Percentiles rank a stretch among this genome's conserved stretches.
Conservation (phyloP, 1,140 invertebrate species). For the Eulimnadia texana region DNA sequence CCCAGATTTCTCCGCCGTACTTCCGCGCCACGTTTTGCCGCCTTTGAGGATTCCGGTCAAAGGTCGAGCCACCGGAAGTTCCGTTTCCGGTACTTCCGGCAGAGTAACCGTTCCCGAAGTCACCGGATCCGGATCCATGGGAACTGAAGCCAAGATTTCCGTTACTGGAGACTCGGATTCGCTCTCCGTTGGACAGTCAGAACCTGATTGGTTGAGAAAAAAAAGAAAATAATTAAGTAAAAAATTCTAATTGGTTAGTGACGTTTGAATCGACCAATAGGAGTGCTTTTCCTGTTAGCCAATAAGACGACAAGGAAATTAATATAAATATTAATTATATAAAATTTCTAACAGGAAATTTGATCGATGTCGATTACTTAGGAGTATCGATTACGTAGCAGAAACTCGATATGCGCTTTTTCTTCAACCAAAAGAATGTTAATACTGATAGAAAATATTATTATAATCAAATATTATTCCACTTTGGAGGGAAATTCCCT, state of each 20-base stretch:
- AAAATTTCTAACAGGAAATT: too few relatives aligned
- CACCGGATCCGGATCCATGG: background rate
- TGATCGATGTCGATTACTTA: too few relatives aligned
- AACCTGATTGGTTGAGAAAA: background rate
- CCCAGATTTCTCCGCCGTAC: conserved; percentile 22
- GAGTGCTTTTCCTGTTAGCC: too few relatives aligned
- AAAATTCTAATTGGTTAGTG: background rate
- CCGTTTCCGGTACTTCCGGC: background rate
- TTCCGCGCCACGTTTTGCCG: conserved; percentile 41
- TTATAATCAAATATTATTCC: too few relatives aligned
- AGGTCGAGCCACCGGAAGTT: conserved; percentile 1
- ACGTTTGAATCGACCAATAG: too few relatives aligned
- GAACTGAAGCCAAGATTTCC: background rate
- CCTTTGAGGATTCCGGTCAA: conserved; percentile 42
- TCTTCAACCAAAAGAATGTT: too few relatives aligned
- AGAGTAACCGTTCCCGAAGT: background rate
- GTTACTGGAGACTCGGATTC: background rate
- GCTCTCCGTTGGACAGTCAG: background rate
- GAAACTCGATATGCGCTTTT: too few relatives aligned
- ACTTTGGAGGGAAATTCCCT: too few relatives aligned
- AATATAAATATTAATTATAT: too few relatives aligned
- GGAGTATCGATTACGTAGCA: too few relatives aligned
- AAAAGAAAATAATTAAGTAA: background rate
- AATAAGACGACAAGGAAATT: too few relatives aligned
- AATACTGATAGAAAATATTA: too few relatives aligned